A percentile compares a stretch with the other conserved stretches of the same genome.
Conservation (phyloP, 2,888 invertebrate genomes). For the Glyphotaelius pellucidus region DNA sequence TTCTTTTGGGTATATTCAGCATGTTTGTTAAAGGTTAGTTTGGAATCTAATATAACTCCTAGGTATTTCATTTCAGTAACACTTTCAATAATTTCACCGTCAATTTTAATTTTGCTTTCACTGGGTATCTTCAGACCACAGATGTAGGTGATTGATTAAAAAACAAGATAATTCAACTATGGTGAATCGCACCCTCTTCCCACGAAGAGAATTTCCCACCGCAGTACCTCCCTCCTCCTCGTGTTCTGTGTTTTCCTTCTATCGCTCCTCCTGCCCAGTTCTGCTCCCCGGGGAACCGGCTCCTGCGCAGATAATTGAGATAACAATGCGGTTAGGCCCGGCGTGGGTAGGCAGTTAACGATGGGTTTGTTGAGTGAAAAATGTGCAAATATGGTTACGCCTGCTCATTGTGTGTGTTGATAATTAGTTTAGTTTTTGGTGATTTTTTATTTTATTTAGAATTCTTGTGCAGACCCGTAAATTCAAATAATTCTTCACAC, state of each 20-base stretch:
- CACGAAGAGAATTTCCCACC: neutral
- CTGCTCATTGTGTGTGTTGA: too few species aligned
- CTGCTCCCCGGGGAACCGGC: constrained; percentile 21
- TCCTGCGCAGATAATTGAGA: constrained; percentile 47
- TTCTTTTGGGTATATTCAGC: too few species aligned
- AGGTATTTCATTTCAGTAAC: too few species aligned
- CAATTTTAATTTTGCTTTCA: too few species aligned
- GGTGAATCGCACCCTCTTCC: neutral
- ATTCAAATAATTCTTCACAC: too few species aligned
- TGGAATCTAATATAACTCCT: too few species aligned
- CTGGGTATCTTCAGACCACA: neutral
- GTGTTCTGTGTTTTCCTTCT: neutral
- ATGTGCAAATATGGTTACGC: neutral
- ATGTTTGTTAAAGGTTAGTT: too few species aligned
- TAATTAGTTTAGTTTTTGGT: too few species aligned
- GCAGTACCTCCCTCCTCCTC: too few species aligned
- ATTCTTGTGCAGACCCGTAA: too few species aligned
- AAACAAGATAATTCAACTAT: neutral
- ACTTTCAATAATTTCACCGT: too few species aligned
- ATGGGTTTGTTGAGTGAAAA: neutral
- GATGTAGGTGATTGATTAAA: neutral
- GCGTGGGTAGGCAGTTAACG: constrained; percentile 14
- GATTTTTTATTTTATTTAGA: too few species aligned
- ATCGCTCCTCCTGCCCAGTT: neutral
- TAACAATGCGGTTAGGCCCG: constrained; percentile 31